phyloP scores from a whole-genome alignment of 1,140 invertebrate genomes.

The Monochamus saltuarius region DNA sequence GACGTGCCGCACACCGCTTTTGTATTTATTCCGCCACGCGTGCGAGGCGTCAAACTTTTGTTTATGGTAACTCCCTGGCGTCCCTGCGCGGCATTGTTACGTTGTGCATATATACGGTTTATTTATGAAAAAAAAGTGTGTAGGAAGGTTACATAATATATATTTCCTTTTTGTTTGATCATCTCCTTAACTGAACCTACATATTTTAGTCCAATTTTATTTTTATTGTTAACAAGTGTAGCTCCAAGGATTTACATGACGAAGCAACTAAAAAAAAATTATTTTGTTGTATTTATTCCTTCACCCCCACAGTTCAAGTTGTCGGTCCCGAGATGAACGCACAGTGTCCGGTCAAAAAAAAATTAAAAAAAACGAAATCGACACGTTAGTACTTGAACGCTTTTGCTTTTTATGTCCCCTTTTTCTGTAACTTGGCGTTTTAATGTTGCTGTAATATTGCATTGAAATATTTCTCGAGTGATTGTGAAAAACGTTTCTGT shows the following conservation, averaged over 20 bases:
- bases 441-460: conserved; percentile 8
- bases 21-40: conserved; percentile 9
- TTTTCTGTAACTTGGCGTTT: neutral
- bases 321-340: conserved; percentile 14
- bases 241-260: too few species aligned
- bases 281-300: conserved; percentile 11
- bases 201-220: neutral
- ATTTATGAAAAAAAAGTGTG: conserved; percentile 6
- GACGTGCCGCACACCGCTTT: conserved; percentile 13
- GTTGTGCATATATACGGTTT: conserved; percentile 18
- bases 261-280: neutral
- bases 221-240: conserved; percentile 4
- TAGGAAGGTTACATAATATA: conserved; percentile 7
- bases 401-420: neutral
- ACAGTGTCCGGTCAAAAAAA: neutral
- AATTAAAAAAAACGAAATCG: neutral
- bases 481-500: conserved; percentile 11
- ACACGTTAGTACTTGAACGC: neutral
- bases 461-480: conserved; percentile 13
- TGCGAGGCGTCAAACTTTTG: neutral
- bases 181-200: neutral
- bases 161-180: conserved; percentile 3
- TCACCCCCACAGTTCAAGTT: neutral
- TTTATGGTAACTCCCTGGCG: neutral
- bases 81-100: conserved; percentile 5